Conservation (phyloP, 2,888 invertebrate species). For the Sminthurinus aureus region DNA sequence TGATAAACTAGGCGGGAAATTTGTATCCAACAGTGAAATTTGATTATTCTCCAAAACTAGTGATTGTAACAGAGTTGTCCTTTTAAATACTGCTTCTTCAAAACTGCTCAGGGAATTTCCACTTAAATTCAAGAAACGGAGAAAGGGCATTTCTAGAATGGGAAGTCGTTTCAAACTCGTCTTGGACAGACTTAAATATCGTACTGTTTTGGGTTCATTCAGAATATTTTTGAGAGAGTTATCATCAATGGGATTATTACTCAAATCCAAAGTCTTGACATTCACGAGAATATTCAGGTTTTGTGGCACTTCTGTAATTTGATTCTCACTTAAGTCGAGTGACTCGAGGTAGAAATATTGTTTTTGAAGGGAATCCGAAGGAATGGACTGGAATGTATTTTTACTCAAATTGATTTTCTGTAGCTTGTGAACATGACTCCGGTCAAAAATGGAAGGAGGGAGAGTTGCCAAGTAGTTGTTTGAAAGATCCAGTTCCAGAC, state of each 20-base stretch:
- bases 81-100: slow-evolving; percentile 74
- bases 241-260: slow-evolving; percentile 80
- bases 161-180: slow-evolving; percentile 72
- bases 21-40: slow-evolving; percentile 69
- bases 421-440: slow-evolving; percentile 78
- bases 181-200: slow-evolving; percentile 79
- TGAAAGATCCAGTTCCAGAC: slow-evolving; percentile 79
- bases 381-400: slow-evolving; percentile 81
- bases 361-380: slow-evolving; percentile 79
- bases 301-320: slow-evolving; percentile 78
- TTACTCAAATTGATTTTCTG: slow-evolving; percentile 80
- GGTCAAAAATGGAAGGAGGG: slow-evolving; percentile 84
- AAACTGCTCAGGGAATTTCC: slow-evolving; percentile 75
- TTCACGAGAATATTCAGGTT: slow-evolving; percentile 88
- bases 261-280: slow-evolving; percentile 84
- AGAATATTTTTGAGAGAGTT: slow-evolving; percentile 76
- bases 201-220: slow-evolving; percentile 86
- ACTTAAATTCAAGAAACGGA: slow-evolving; percentile 80
- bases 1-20: slow-evolving; percentile 75
- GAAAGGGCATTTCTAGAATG: slow-evolving; percentile 78
- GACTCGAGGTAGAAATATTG: slow-evolving; percentile 84
- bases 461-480: slow-evolving; percentile 77
- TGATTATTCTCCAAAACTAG: slow-evolving; percentile 80
- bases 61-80: slow-evolving; percentile 79
- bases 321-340: slow-evolving; percentile 80